Evolutionary conservation across 2,888 invertebrate genomes (phyloP), one percentile per base, ranked within the genome.

Genomic region (Ypsolopha scabrella): DNA sequence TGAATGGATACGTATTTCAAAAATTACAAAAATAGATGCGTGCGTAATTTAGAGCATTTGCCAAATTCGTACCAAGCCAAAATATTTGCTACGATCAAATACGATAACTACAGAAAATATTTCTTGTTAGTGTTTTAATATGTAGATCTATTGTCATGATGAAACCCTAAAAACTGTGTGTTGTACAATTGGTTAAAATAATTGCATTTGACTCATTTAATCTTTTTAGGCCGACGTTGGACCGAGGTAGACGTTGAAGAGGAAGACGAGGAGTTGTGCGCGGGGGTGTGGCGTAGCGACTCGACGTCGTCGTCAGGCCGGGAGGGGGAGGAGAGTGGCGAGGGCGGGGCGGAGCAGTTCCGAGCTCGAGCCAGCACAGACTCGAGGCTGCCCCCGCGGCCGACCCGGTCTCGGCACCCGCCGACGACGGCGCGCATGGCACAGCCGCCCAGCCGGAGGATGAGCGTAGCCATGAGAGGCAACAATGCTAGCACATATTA

Each of bases 401-500:
- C 51, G 41, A 48, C 47, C 60, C 57, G 62, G 58, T 50, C 59
- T 61, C 58, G 58, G 59, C 56, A 57, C 56, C 58, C 59, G 58
- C 58, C 51, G 62, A 49, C 58, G 46, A 60, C 57, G 63, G 52
- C 63, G 51, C 58, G 46, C 60, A 56, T 82, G 63, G 65, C 55
- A 57, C 60, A 51, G 54, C 59, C 53, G 58, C 65, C 64, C 80
- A 51, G 75, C 81, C 45, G 80, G 38, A 83, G 94, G 55, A 93
- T 94, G 92, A 93, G 93, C 66, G 93, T 94, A 55, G 93, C 93
- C 41, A 92, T 93, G 88, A 81, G 88, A 54, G 92, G 92, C 50
- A 89, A 89, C 65, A 89, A 89, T 57, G 80, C 88, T 11, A 89
- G 81, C 61, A 74, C 76, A 13, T 83, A 76, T 57, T 83, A 60